phyloP scores from a whole-genome alignment of 2,797 vertebrate species.

The Eulemur albifrons region DNA sequence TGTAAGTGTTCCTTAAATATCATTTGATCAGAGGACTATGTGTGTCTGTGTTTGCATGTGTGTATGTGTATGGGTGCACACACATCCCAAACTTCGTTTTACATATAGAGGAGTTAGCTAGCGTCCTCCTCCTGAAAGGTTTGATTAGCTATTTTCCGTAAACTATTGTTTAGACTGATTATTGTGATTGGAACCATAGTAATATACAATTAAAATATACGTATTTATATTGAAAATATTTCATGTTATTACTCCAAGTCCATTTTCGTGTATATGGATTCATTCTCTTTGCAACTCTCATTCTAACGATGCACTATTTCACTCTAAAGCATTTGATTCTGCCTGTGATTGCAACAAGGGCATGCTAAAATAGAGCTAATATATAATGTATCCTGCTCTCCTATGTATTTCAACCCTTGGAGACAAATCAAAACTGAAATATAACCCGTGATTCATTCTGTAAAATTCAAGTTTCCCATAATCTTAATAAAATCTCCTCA shows the following conservation, averaged over 20 bases:
- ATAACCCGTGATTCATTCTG: conserved; percentile 40
- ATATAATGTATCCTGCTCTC: conserved; percentile 11
- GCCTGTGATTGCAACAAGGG: neutral
- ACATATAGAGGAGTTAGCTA: neutral
- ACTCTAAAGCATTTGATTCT: conserved; percentile 1
- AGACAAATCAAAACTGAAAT: conserved; percentile 65
- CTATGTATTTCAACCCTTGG: conserved; percentile 47
- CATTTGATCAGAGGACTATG: neutral
- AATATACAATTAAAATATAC: neutral
- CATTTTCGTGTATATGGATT: neutral
- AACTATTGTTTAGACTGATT: neutral
- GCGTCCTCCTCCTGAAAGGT: neutral
- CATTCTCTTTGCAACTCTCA: neutral
- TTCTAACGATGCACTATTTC: neutral
- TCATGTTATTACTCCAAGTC: neutral
- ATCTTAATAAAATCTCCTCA: conserved; percentile 72
- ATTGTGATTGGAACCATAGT: neutral
- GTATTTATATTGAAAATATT: neutral
- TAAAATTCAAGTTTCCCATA: conserved; percentile 57
- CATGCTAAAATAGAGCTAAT: neutral
- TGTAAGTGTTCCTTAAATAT: neutral
- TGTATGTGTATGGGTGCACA: rapidly evolving
- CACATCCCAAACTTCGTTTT: neutral
- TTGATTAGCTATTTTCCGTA: neutral
- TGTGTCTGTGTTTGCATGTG: neutral